Percentiles rank a stretch among this genome's conserved stretches.
Evolutionary conservation across 2,888 invertebrate species (phyloP).

Genomic region (Clanis bilineata): DNA sequence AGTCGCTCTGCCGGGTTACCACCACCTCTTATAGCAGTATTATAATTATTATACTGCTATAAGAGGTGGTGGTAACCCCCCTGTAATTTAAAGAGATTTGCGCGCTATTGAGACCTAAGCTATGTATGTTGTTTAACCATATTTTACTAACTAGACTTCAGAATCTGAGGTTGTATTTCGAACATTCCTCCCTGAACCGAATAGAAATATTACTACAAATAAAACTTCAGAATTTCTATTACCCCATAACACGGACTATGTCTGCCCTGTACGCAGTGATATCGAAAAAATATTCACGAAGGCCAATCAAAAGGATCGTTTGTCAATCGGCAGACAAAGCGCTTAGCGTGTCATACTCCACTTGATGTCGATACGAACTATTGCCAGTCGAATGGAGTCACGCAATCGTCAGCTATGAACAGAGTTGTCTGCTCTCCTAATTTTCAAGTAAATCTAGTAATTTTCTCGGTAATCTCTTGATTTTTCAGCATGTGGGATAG

Average conservation of each 20-base stretch:
- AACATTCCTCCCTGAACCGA: background rate
- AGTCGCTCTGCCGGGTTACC: too few species aligned
- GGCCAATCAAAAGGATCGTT: constrained; percentile 60
- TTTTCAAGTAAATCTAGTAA: too few species aligned
- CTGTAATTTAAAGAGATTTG: too few species aligned
- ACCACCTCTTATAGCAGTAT: too few species aligned
- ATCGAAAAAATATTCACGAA: constrained; percentile 43
- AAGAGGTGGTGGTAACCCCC: too few species aligned
- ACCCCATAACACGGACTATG: constrained; percentile 32
- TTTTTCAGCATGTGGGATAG: too few species aligned
- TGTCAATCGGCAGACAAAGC: constrained; percentile 59
- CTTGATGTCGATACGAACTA: constrained; percentile 61
- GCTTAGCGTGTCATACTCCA: constrained; percentile 66
- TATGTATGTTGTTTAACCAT: too few species aligned
- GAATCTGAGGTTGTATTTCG: background rate
- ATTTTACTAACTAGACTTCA: background rate
- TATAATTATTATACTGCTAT: too few species aligned
- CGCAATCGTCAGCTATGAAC: constrained; percentile 38
- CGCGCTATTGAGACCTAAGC: too few species aligned
- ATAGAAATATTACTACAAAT: constrained; percentile 18
- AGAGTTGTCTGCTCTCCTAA: too few species aligned
- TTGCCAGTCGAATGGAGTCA: constrained; percentile 59
- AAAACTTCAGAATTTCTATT: constrained; percentile 33
- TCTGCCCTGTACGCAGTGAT: constrained; percentile 37
- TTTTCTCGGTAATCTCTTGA: too few species aligned